A percentile compares a stretch with the other conserved stretches of the same genome.
These are phyloP conservation scores for Psylliodes chrysocephalus DNA, from an alignment of 2,888 invertebrate species.

Conservation along the genomic window DNA sequence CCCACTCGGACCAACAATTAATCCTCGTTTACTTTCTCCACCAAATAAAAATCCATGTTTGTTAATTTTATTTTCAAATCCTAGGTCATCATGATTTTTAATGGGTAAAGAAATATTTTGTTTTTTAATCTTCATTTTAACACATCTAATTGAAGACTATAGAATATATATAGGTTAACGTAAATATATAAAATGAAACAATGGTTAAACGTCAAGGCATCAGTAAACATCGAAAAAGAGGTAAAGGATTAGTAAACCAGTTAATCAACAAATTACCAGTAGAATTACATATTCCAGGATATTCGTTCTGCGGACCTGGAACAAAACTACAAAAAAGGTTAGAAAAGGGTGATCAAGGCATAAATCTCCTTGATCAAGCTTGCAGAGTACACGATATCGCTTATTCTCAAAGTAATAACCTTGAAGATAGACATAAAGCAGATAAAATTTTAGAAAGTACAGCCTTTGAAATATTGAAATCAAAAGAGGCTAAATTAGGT, in stretches of 20 bases:
- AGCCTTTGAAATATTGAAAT: slow-evolving; percentile 50
- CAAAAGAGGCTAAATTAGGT: slow-evolving; percentile 50
- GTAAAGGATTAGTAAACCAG: slow-evolving; percentile 40
- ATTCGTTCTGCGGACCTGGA: slow-evolving; percentile 46
- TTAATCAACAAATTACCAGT: too few relatives aligned
- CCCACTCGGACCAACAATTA: too few relatives aligned
- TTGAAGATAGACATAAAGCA: slow-evolving; percentile 51
- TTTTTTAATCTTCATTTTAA: slow-evolving; percentile 15
- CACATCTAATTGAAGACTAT: too few relatives aligned
- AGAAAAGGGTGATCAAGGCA: slow-evolving; percentile 54
- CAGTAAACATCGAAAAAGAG: too few relatives aligned
- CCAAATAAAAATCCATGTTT: too few relatives aligned
- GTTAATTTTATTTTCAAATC: too few relatives aligned
- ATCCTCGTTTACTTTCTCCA: too few relatives aligned
- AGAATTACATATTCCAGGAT: slow-evolving; percentile 48
- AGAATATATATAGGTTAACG: background rate
- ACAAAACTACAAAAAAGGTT: slow-evolving; percentile 50
- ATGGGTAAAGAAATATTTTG: slow-evolving; percentile 6
- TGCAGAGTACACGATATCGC: slow-evolving; percentile 53
- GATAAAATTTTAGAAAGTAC: slow-evolving; percentile 54
- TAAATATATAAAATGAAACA: background rate
- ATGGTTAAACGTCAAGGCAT: too few relatives aligned
- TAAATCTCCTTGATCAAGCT: slow-evolving; percentile 53
- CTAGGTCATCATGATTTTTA: slow-evolving; percentile 2
- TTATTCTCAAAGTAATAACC: slow-evolving; percentile 45